Evolutionary conservation across 2,113 vertebrate species (phyloP).

Genomic region (Nesoenas mayeri): DNA sequence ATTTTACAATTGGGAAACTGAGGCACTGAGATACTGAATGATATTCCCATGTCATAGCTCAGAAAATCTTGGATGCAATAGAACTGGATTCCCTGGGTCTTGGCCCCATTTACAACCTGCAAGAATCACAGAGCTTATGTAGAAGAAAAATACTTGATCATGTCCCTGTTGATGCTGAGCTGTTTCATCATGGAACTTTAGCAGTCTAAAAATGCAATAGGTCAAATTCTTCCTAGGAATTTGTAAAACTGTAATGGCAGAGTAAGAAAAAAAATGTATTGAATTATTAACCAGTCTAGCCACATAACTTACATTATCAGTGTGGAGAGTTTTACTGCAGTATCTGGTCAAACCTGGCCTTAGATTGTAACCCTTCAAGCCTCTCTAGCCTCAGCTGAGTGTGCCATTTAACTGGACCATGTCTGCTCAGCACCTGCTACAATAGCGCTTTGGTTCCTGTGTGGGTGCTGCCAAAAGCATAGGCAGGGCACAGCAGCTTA

Average conservation of each 20-base stretch:
- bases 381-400: neutral
- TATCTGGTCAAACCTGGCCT: neutral
- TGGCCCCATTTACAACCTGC: neutral
- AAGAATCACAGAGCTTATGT: neutral
- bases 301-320: too few species aligned
- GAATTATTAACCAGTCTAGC: neutral
- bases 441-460: neutral
- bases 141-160: neutral
- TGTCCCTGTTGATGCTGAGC: neutral
- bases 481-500: neutral
- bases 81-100: neutral
- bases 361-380: neutral
- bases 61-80: neutral
- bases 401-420: accelerated
- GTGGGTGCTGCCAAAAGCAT: neutral
- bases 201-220: neutral
- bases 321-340: too few species aligned
- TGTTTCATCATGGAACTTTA: neutral
- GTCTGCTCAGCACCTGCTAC: neutral
- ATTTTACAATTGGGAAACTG: neutral
- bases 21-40: neutral
- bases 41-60: neutral
- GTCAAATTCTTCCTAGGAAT: neutral
- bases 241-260: neutral
- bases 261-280: neutral